A percentile compares a stretch with the other conserved stretches of the same genome.
phyloP scores from a whole-genome alignment of 2,888 invertebrate genomes.

The Ceriagrion tenellum region DNA sequence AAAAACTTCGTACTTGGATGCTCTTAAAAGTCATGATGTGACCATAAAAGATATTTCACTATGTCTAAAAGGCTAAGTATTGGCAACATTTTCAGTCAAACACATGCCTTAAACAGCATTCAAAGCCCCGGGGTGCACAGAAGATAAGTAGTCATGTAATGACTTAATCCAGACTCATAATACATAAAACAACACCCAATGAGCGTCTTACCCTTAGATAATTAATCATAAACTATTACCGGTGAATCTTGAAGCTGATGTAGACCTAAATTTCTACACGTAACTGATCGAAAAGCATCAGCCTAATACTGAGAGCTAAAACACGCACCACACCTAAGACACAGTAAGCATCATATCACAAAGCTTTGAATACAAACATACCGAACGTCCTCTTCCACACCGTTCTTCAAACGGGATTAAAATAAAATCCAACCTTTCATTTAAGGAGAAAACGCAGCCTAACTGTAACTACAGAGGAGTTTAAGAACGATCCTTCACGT shows the following conservation, averaged over 20 bases:
- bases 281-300: conserved; percentile 58
- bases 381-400: neutral
- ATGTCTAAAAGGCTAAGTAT: neutral
- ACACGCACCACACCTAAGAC: neutral
- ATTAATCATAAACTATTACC: conserved; percentile 10
- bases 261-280: conserved; percentile 61
- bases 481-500: neutral
- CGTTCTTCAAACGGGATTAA: neutral
- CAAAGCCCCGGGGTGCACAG: neutral
- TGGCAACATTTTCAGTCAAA: neutral
- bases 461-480: conserved; percentile 23
- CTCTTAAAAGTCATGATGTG: neutral
- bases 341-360: neutral
- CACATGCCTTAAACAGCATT: neutral
- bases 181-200: neutral
- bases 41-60: neutral
- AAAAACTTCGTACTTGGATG: neutral
- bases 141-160: neutral
- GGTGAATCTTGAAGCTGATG: conserved; percentile 22
- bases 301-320: conserved; percentile 18
- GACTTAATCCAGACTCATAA: neutral
- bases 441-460: conserved; percentile 44
- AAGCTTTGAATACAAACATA: neutral
- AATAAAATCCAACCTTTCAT: conserved; percentile 22
- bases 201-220: neutral